Base-by-base conservation (phyloP, 2,888 invertebrate genomes). In the Orthosia cruda region DNA sequence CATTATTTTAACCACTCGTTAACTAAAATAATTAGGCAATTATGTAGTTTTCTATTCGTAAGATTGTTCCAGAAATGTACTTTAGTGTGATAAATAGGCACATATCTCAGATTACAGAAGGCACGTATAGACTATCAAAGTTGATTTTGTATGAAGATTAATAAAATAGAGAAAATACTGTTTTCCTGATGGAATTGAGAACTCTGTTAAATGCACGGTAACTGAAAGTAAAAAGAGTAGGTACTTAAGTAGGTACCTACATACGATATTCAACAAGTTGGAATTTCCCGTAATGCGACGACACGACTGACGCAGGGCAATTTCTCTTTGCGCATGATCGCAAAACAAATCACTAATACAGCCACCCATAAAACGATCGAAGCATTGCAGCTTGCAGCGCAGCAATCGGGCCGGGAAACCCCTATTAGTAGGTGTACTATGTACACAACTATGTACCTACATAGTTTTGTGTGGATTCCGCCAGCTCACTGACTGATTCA, bases 251-350 rank as follows among this genome's bases (percentile, higher is more conserved):
- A 32, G 11, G 13, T 55, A 13, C 0, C n/a, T n/a, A n/a, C n/a
- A n/a, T n/a, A n/a, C n/a, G 15, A 61, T 40, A 57, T 68, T 77
- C 72, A 79, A 79, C 71, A 79, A 71, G 74, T 52, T 77, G 45
- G 15, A 66, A 57, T 45, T 77, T 26, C 16, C 54, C n/a, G 2
- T 74, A 63, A 40, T 57, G 57, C 20, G 32, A 23, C 52, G 23
- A 23, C 13, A 18, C 20, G 26, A 45, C 66, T 4, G 40, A 64
- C 49, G 55, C 55, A 58, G 40, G 5, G 4, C 26, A 50, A 40
- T 68, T 58, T 59, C 49, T n/a, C 26, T 73, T n/a, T 76, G 75
- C 79, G 71, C 72, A 76, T 76, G 71, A 55, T 79, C 79, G 26
- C 50, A 55, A 59, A 59, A 59, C n/a, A 75, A 70, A 78, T 75